These are phyloP conservation scores for Vannuccia rotundouncinata DNA, from an alignment of 2,888 invertebrate genomes.

Conservation along the genomic window DNA sequence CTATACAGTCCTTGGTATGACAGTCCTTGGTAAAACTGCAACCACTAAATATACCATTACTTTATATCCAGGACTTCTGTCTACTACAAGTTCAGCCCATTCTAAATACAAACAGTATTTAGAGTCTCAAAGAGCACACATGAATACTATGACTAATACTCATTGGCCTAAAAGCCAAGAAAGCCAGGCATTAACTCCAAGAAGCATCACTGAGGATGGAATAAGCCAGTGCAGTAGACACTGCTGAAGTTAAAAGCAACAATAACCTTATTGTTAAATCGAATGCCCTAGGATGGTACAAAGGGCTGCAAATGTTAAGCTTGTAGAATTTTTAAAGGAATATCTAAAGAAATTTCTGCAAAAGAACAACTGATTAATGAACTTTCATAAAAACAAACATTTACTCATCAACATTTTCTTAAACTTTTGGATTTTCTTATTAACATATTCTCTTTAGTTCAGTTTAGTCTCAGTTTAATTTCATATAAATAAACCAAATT, in stretches of 20 bases:
- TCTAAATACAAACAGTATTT: neutral
- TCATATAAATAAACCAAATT: conserved; percentile 16
- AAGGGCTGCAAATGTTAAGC: conserved; percentile 18
- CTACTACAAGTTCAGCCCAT: neutral
- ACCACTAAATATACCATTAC: too few species aligned
- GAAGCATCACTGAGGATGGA: conserved; percentile 21
- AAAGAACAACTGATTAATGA: neutral
- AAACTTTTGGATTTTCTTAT: neutral
- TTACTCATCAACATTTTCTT: conserved; percentile 16
- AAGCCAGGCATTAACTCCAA: conserved; percentile 14
- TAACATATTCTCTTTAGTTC: neutral
- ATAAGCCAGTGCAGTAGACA: conserved; percentile 20
- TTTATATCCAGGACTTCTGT: neutral
- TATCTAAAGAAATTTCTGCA: conserved; percentile 13
- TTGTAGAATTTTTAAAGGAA: neutral
- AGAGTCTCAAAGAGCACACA: conserved; percentile 26
- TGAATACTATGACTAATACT: conserved; percentile 24
- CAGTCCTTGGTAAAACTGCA: too few species aligned
- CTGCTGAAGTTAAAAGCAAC: conserved; percentile 26
- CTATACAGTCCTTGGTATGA: too few species aligned
- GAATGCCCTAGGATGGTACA: neutral
- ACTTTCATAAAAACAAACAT: conserved; percentile 26
- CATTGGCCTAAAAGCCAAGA: conserved; percentile 14
- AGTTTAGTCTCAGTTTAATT: conserved; percentile 21
- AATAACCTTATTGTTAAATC: conserved; percentile 15